phyloP scores from a whole-genome alignment of 2,888 invertebrate genomes.

The Lydus trimaculatus region DNA sequence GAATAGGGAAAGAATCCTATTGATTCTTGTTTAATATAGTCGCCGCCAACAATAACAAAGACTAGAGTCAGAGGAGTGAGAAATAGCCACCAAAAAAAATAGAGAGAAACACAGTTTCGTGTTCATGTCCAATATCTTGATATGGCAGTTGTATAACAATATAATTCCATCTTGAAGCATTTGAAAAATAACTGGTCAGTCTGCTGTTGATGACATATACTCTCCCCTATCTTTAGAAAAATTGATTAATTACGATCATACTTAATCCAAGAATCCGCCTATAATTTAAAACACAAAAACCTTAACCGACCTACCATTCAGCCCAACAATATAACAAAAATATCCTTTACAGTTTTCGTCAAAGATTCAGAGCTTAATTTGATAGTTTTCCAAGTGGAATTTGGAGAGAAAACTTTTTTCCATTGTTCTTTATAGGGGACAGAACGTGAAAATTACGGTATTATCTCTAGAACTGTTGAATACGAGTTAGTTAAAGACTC shows the following conservation, averaged over 20 bases:
- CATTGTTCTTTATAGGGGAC: too few species aligned
- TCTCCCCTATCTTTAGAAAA: not conserved
- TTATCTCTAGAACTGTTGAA: not conserved
- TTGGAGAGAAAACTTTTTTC: too few species aligned
- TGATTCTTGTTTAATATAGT: not conserved
- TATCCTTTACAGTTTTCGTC: too few species aligned
- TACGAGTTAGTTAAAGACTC: not conserved
- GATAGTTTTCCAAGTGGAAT: too few species aligned
- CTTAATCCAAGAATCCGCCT: not conserved
- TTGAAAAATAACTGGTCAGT: not conserved
- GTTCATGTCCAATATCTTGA: not conserved
- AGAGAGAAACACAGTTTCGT: not conserved
- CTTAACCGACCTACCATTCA: too few species aligned
- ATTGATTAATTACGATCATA: conserved; percentile 17
- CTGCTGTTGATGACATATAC: not conserved
- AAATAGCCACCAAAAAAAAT: not conserved
- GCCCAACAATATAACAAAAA: too few species aligned
- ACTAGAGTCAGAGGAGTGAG: not conserved
- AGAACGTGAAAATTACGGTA: too few species aligned
- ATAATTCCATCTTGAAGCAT: not conserved
- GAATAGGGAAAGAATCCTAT: not conserved
- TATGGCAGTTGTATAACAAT: not conserved
- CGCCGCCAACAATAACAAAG: not conserved
- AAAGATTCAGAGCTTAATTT: too few species aligned
- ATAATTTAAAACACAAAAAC: too few species aligned